A percentile compares a stretch with the other conserved stretches of the same genome.
phyloP scores from a whole-genome alignment of 2,888 invertebrate genomes.

The Agrilus mali region DNA sequence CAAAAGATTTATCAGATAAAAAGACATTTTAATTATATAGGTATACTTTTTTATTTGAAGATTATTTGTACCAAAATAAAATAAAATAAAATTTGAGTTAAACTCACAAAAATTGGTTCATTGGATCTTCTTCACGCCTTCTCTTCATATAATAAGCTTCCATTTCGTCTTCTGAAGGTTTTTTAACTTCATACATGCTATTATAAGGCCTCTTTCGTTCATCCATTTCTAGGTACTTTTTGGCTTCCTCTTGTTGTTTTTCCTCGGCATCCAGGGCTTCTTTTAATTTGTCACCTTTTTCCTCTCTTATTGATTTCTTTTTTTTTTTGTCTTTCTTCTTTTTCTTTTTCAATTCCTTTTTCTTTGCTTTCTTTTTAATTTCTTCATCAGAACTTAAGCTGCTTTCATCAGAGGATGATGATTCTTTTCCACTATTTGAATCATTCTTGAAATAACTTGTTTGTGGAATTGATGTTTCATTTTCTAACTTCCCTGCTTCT shows the following conservation, averaged over 20 bases:
- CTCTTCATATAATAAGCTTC: conserved; percentile 88
- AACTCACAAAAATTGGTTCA: conserved; percentile 49
- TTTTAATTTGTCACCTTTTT: conserved; percentile 42
- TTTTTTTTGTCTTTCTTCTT: conserved; percentile 33
- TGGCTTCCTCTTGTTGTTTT: conserved; percentile 45
- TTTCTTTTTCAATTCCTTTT: conserved; percentile 34
- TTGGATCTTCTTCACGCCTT: conserved; percentile 80
- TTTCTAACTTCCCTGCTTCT: conserved; percentile 43
- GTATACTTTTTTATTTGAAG: conserved; percentile 4
- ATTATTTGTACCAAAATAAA: background rate
- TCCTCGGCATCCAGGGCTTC: conserved; percentile 56
- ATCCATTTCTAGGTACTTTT: conserved; percentile 55
- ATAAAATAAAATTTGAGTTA: conserved; percentile 1
- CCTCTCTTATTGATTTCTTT: conserved; percentile 25
- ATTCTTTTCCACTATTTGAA: conserved; percentile 11
- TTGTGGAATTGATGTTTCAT: conserved; percentile 7
- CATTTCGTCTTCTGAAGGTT: conserved; percentile 82
- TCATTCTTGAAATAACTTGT: conserved; percentile 2
- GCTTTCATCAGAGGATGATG: conserved; percentile 9
- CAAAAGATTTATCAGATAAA: conserved; percentile 17
- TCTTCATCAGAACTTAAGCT: conserved; percentile 13
- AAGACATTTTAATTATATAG: background rate
- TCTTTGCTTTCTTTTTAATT: conserved; percentile 14
- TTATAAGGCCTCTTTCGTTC: conserved; percentile 91
- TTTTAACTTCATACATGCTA: conserved; percentile 73